Conservation (phyloP, 1,140 invertebrate genomes). For the Lepidostoma basale region DNA sequence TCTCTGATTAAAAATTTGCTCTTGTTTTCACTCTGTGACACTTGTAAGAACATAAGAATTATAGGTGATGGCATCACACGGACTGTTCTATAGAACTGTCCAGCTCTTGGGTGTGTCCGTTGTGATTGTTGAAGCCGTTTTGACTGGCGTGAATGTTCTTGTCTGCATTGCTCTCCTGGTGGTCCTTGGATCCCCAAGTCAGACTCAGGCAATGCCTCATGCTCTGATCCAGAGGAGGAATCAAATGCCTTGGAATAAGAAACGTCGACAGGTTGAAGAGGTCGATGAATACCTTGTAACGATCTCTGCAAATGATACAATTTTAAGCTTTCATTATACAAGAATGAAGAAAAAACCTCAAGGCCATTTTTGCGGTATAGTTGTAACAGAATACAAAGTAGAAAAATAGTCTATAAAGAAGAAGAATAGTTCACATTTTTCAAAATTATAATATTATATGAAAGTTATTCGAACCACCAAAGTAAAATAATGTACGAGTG, state of each 20-base stretch:
- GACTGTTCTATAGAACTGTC: slow-evolving; percentile 42
- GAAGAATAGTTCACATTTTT: no score
- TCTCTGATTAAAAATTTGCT: no score
- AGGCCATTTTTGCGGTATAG: neutral
- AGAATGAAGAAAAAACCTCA: no score
- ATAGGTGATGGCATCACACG: slow-evolving; percentile 32
- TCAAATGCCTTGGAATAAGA: slow-evolving; percentile 87
- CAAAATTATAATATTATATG: no score
- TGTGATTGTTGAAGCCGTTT: slow-evolving; percentile 47
- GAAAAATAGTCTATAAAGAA: no score
- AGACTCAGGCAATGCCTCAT: slow-evolving; percentile 62
- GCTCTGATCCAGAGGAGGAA: slow-evolving; percentile 82
- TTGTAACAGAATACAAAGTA: neutral
- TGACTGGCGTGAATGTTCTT: slow-evolving; percentile 41
- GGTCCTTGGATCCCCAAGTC: slow-evolving; percentile 50
- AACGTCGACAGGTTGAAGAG: slow-evolving; percentile 97
- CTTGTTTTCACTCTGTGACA: no score
- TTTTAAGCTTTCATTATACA: no score
- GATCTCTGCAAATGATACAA: slow-evolving; percentile 83
- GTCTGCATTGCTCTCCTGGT: slow-evolving; percentile 33
- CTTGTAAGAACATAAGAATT: no score
- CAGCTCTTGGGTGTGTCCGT: slow-evolving; percentile 37
- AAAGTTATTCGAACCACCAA: no score
- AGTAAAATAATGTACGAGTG: no score
- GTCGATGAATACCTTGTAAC: slow-evolving; percentile 98